Evolutionary conservation across 2,113 vertebrate genomes (phyloP).

Genomic region (Acanthochromis polyacanthus): DNA sequence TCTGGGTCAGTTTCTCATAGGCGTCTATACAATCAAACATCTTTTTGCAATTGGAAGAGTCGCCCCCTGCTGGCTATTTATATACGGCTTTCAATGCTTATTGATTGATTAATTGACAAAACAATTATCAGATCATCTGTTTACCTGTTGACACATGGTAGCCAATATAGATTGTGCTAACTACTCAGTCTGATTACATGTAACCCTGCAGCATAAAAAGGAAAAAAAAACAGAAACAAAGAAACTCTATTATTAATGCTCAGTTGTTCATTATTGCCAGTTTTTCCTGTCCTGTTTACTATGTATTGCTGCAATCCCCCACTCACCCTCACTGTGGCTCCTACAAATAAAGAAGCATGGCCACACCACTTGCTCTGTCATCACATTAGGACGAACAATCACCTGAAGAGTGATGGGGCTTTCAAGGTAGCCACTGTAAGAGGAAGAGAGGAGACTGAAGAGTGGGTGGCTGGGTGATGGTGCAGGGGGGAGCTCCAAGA

Average conservation of each 20-base stretch:
- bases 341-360: constrained; percentile 43
- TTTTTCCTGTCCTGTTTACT: background rate
- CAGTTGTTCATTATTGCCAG: background rate
- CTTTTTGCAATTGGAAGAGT: too few relatives aligned
- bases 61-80: too few relatives aligned
- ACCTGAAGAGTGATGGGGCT: constrained; percentile 56
- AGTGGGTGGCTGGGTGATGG: constrained; percentile 21
- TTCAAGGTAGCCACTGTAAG: constrained; percentile 46
- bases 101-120: too few relatives aligned
- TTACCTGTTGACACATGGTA: too few relatives aligned
- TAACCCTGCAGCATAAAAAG: background rate
- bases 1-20: too few relatives aligned
- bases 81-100: too few relatives aligned
- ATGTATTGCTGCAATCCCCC: background rate
- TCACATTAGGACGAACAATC: constrained; percentile 61
- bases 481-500: constrained; percentile 9
- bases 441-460: constrained; percentile 27
- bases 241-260: background rate
- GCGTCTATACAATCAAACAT: too few relatives aligned
- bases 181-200: background rate
- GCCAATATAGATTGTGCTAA: background rate
- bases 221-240: background rate
- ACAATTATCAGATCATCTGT: too few relatives aligned
- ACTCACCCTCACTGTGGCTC: background rate
- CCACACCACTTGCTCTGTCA: constrained; percentile 31